Evolutionary conservation across 2,113 vertebrate genomes (phyloP), one percentile per base, ranked within the genome.

Genomic region (Micronisus gabar): DNA sequence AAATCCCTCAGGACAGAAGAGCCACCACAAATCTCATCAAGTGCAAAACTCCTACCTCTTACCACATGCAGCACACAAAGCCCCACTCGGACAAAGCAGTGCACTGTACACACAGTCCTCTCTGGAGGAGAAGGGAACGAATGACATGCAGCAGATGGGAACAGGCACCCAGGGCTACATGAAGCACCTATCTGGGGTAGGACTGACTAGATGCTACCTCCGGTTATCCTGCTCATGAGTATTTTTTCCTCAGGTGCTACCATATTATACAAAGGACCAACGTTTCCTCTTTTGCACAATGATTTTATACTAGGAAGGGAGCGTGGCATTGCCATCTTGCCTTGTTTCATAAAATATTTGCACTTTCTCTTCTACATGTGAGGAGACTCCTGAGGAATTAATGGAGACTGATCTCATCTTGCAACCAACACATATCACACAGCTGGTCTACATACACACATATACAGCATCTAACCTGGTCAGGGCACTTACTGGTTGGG

Each of bases 61-160:
- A 58, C 8, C 25, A 34, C 15, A 30, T 7, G 26, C 27, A 63
- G 30, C 36, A 52, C 58, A 59, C 27, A 26, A 68, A 94, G 55
- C 6, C n/a, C 23, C 29, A 12, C 59, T 50, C n/a, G 75, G 34
- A 30, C 20, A 59, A 0, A 45, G 26, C n/a, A 61, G 15, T 21
- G 15, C 27, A 8, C n/a, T 15, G 11, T 34, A 36, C 15, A 29
- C 1, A 3, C 7, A 3, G 5, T 87, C 43, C 21, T 63, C 38
- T 58, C 18, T 8, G 4, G 29, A 74, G 38, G 2, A 87, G 13
- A 17, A 55, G 38, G 40, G 38, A 84, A 71, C 0, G 0, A 78
- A 66, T 9, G 5, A 9, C 25, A 47, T 0, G 1, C 1, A 2
- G 30, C 27, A 63, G 45, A 41, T 4, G 7, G n/a, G 43, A 81